phyloP scores from a whole-genome alignment of 2,113 vertebrate genomes.

The Mesoclemmys tuberculata region DNA sequence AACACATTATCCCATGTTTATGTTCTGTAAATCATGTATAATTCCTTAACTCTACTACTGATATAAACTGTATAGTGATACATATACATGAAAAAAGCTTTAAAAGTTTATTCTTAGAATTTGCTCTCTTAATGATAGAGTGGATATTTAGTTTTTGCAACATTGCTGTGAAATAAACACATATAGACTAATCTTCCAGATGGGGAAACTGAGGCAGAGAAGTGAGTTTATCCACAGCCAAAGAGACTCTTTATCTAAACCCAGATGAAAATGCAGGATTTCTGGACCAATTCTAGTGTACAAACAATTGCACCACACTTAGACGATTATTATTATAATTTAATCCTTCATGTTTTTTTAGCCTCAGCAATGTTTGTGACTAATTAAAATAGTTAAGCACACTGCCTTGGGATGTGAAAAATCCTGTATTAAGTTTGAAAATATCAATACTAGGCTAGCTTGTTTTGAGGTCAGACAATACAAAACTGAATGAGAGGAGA shows the following conservation, averaged over 20 bases:
- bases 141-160: too few species aligned
- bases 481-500: not conserved
- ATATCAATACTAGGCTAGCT: not conserved
- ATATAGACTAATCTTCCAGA: too few species aligned
- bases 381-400: not conserved
- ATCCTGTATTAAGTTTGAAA: not conserved
- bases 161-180: too few species aligned
- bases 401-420: not conserved
- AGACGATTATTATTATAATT: not conserved
- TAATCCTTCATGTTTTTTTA: not conserved
- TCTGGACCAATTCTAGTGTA: not conserved
- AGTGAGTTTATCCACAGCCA: too few species aligned
- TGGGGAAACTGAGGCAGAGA: too few species aligned
- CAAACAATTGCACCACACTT: not conserved
- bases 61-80: not conserved
- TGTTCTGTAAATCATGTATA: not conserved
- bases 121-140: too few species aligned
- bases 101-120: not conserved
- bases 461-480: not conserved
- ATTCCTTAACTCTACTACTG: not conserved
- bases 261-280: too few species aligned
- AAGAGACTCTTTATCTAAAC: too few species aligned
- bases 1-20: not conserved
- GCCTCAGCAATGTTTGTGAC: not conserved
- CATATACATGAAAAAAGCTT: not conserved